Conservation (phyloP, 1,140 invertebrate genomes). For the Drosophila mauritiana region DNA sequence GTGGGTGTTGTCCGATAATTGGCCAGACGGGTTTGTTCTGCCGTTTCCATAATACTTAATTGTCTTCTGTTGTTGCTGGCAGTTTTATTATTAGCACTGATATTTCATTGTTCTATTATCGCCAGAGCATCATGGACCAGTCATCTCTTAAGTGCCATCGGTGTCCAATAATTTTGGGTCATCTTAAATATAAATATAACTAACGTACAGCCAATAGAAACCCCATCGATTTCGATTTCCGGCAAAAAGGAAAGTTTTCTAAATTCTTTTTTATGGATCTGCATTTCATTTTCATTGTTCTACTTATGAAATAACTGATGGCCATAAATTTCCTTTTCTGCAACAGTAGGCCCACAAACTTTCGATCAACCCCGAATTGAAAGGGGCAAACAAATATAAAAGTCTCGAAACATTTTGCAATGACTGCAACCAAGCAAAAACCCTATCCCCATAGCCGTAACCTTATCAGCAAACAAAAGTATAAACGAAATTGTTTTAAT, state of each 20-base stretch:
- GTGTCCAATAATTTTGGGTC: background rate
- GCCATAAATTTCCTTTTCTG: constrained; percentile 19
- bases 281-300: constrained; percentile 9
- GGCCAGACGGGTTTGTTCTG: constrained; percentile 58
- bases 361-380: constrained; percentile 19
- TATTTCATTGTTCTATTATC: constrained; percentile 20
- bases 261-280: background rate
- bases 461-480: constrained; percentile 35
- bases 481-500: constrained; percentile 37
- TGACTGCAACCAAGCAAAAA: constrained; percentile 35
- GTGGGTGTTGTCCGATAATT: constrained; percentile 64
- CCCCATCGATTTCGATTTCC: no score
- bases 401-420: constrained; percentile 16
- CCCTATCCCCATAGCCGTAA: constrained; percentile 26
- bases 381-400: constrained; percentile 15
- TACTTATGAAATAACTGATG: background rate
- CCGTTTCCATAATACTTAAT: constrained; percentile 74
- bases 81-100: constrained; percentile 38
- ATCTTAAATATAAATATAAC: background rate
- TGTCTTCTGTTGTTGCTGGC: constrained; percentile 62
- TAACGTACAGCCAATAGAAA: background rate
- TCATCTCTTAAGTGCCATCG: background rate
- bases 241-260: no score
- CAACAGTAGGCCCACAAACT: background rate
- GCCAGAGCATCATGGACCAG: background rate